phyloP scores from a whole-genome alignment of 2,113 vertebrate genomes.

The Ivindomyrus marchei region DNA sequence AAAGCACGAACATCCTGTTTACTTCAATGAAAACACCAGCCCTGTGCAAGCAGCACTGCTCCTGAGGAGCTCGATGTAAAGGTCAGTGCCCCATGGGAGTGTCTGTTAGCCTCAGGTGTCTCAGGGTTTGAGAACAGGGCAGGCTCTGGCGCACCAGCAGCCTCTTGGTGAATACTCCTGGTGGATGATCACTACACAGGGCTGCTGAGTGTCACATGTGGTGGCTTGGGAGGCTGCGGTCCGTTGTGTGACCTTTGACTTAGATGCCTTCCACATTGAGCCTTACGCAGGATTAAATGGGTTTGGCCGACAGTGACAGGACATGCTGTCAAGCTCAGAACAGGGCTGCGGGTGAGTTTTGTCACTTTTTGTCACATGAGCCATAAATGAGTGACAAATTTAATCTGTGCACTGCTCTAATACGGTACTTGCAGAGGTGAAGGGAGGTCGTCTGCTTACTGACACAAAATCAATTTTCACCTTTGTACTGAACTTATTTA shows the following conservation, averaged over 20 bases:
- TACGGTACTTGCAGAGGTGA: background rate
- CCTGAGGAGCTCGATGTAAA: background rate
- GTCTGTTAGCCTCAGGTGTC: background rate
- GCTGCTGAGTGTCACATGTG: background rate
- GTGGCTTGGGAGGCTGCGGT: too few species aligned
- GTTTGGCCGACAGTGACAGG: background rate
- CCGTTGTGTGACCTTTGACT: background rate
- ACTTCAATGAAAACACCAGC: background rate
- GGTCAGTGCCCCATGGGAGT: background rate
- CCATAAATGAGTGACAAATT: background rate
- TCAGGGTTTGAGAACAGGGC: background rate
- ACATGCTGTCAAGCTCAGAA: background rate
- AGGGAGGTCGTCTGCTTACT: background rate
- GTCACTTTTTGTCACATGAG: background rate
- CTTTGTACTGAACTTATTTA: background rate
- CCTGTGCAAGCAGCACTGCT: background rate
- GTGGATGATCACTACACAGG: background rate
- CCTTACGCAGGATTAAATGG: background rate
- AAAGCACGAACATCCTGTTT: background rate
- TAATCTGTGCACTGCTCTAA: background rate
- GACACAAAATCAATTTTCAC: background rate
- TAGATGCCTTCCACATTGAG: background rate
- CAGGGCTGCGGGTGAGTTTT: background rate
- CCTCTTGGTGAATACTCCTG: background rate
- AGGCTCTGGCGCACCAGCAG: background rate